These are phyloP conservation scores for Tenthredo scrophulariae DNA, from an alignment of 2,888 invertebrate genomes.

Conservation along the genomic window DNA sequence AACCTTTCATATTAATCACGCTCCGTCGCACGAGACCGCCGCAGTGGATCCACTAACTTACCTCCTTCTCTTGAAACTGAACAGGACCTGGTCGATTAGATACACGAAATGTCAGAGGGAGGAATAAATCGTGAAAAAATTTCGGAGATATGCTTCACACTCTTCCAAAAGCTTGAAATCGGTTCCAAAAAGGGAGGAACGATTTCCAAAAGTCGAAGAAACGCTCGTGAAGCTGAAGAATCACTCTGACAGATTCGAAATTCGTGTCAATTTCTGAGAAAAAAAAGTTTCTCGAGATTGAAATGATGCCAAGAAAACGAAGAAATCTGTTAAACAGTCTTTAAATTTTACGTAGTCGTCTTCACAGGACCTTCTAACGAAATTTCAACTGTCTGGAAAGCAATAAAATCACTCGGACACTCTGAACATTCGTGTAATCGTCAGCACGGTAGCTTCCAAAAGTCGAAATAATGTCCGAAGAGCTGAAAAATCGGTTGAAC, in stretches of 20 bases:
- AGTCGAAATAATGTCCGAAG: too few species aligned
- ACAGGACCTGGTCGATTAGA: neutral
- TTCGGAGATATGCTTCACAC: neutral
- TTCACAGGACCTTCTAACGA: neutral
- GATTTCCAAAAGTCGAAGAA: too few species aligned
- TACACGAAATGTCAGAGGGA: neutral
- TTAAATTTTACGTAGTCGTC: too few species aligned
- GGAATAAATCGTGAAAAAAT: neutral
- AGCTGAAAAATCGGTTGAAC: too few species aligned
- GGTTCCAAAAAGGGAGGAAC: too few species aligned
- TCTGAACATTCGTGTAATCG: neutral
- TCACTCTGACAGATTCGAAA: too few species aligned
- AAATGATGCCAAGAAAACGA: too few species aligned
- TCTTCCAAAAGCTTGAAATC: neutral
- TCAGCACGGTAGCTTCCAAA: neutral
- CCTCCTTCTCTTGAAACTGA: neutral
- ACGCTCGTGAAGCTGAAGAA: too few species aligned
- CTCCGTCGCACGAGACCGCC: conserved; percentile 53
- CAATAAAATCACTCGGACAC: neutral
- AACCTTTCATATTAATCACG: conserved; percentile 51
- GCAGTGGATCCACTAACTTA: neutral
- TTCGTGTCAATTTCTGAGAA: too few species aligned
- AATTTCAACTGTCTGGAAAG: neutral
- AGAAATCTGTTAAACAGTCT: too few species aligned
- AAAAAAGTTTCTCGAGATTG: too few species aligned